These are phyloP conservation scores for Premnoplex brunnescens DNA, from an alignment of 2,797 vertebrate species.

Conservation along the genomic window DNA sequence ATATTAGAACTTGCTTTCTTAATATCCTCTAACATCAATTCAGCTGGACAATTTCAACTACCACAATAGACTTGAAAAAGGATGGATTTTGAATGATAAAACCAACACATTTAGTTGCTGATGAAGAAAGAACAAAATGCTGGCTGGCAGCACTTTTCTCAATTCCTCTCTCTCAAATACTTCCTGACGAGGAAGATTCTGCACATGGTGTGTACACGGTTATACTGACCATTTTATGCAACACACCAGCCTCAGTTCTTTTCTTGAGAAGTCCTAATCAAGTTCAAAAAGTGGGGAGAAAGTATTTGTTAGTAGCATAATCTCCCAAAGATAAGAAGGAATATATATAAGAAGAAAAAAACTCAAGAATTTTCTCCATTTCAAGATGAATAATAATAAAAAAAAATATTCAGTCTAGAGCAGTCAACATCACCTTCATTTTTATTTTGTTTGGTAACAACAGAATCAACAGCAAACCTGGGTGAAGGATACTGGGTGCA, in stretches of 20 bases:
- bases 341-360: neutral
- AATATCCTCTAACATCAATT: neutral
- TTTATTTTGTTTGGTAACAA: neutral
- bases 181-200: neutral
- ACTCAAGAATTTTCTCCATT: neutral
- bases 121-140: neutral
- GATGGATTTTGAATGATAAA: neutral
- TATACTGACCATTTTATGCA: neutral
- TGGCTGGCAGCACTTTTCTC: neutral
- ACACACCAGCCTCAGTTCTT: neutral
- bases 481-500: neutral
- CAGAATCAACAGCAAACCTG: neutral
- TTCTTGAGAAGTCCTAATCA: neutral
- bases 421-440: neutral
- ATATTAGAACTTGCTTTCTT: neutral
- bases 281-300: neutral
- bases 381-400: neutral
- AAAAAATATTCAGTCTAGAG: neutral
- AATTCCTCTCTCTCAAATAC: neutral
- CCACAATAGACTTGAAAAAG: neutral
- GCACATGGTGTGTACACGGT: neutral
- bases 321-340: neutral
- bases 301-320: neutral
- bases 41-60: neutral
- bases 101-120: neutral